Evolutionary conservation across 2,797 vertebrate genomes (phyloP), one percentile per base, ranked within the genome.

Genomic region (Pelochelys cantorii): DNA sequence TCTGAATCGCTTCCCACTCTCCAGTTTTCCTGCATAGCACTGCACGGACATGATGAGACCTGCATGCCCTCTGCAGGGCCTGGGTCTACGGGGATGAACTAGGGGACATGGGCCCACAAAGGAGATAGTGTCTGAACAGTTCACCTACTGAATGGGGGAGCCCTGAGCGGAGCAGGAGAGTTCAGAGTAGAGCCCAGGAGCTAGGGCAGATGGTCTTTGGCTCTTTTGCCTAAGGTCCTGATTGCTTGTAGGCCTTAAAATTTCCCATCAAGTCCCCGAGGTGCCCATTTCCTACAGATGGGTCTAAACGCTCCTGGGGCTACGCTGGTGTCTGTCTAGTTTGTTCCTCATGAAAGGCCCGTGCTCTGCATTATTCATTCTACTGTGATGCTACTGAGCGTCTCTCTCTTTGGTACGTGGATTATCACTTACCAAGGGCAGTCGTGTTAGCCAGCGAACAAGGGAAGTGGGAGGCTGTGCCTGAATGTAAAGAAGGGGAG

Each of bases 341-440:
- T 81, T 29, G 25, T 27, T 15, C 13, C 79, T 37, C 4, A 4
- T 6, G 11, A 55, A 55, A 12, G 78, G 78, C 78, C 12, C 8
- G 8, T 34, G 23, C 34, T 48, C 34, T 5, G 15, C 37, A 42
- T 37, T 25, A 25, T 14, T 27, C 37, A 18, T 17, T 29, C 56
- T 22, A 11, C 15, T 59, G 4, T 4, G 5, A 7, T 17, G 56
- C 56, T 11, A 8, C 37, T 11, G 8, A 42, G 42, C 0, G 0
- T 54, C 59, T 79, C 86, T 87, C 81, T 83, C 75, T 11, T 11
- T 18, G 56, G 79, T 25, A 59, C n/a, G 10, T 37, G 55, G 14
- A 34, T 25, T 55, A 8, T 37, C 0, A 1, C 83, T 89, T 48
- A 60, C 84, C 15, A 0, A 77, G 7, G 1, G 0, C 1, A 1